Percentiles rank a stretch among this genome's conserved stretches.
Evolutionary conservation across 2,113 vertebrate genomes (phyloP).

Genomic region (Forbesichthys agassizii): DNA sequence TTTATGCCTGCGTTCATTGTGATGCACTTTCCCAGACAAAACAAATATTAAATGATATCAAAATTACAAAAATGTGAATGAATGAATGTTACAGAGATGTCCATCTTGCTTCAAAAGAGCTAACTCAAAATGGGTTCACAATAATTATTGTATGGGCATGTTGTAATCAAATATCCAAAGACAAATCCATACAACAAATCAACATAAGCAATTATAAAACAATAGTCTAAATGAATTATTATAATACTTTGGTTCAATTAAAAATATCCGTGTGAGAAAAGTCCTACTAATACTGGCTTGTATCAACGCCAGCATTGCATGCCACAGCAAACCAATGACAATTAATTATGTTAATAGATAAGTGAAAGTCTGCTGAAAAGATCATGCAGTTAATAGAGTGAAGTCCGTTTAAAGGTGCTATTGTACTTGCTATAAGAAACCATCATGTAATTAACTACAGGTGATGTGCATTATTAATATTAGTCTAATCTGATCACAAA

Average conservation of each 20-base stretch:
- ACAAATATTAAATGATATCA: slow-evolving; percentile 14
- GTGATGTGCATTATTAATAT: slow-evolving; percentile 1
- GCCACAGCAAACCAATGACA: slow-evolving; percentile 56
- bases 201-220: background rate
- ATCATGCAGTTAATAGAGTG: slow-evolving; percentile 58
- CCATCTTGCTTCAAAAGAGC: background rate
- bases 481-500: slow-evolving; percentile 46
- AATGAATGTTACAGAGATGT: slow-evolving; percentile 1
- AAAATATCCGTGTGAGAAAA: slow-evolving; percentile 26
- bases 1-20: slow-evolving; percentile 38
- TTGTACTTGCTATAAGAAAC: slow-evolving; percentile 33
- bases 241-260: background rate
- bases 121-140: slow-evolving; percentile 7
- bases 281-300: slow-evolving; percentile 59
- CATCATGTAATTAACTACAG: background rate
- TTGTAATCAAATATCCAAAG: slow-evolving; percentile 9
- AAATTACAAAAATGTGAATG: slow-evolving; percentile 15
- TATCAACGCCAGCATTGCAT: slow-evolving; percentile 54
- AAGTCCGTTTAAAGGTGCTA: slow-evolving; percentile 51
- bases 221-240: too few relatives aligned
- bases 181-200: slow-evolving; percentile 39
- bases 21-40: slow-evolving; percentile 14
- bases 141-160: background rate
- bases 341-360: slow-evolving; percentile 49
- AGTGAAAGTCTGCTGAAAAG: slow-evolving; percentile 24